Percentiles rank a stretch among this genome's conserved stretches.
Evolutionary conservation across 1,140 invertebrate species (phyloP).

Genomic region (Nephila pilipes): DNA sequence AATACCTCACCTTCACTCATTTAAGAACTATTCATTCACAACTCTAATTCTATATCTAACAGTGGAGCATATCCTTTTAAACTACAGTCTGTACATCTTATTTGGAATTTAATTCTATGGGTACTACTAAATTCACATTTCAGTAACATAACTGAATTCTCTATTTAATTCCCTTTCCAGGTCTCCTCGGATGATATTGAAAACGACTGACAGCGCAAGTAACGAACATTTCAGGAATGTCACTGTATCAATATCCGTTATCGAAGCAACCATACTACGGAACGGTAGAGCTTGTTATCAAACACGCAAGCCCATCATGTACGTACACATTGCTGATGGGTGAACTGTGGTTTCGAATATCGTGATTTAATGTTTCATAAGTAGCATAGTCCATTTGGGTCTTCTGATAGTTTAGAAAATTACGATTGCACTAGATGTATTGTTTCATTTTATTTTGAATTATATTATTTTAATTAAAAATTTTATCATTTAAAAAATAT

Average conservation of each 20-base stretch:
- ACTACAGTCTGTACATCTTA: neutral
- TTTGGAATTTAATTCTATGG: neutral
- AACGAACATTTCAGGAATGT: neutral
- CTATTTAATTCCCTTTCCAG: neutral
- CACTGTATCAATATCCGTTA: slow-evolving; percentile 44
- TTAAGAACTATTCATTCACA: neutral
- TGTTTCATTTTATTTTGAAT: too few relatives aligned
- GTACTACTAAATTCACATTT: neutral
- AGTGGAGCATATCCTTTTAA: neutral
- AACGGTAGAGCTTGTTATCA: neutral
- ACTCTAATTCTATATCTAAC: too few relatives aligned
- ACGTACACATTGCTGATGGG: neutral
- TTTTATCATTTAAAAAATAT: too few relatives aligned
- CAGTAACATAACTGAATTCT: neutral
- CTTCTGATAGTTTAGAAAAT: neutral
- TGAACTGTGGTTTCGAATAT: neutral
- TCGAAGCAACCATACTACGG: neutral
- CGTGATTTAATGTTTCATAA: neutral
- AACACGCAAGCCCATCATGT: neutral
- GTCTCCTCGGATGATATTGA: too few relatives aligned
- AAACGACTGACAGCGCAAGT: slow-evolving; percentile 14
- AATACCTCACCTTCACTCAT: neutral
- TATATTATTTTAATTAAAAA: too few relatives aligned
- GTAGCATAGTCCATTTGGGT: neutral
- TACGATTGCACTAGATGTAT: neutral